Evolutionary conservation across 2,888 invertebrate species (phyloP).

Genomic region (Eupsilia transversa): DNA sequence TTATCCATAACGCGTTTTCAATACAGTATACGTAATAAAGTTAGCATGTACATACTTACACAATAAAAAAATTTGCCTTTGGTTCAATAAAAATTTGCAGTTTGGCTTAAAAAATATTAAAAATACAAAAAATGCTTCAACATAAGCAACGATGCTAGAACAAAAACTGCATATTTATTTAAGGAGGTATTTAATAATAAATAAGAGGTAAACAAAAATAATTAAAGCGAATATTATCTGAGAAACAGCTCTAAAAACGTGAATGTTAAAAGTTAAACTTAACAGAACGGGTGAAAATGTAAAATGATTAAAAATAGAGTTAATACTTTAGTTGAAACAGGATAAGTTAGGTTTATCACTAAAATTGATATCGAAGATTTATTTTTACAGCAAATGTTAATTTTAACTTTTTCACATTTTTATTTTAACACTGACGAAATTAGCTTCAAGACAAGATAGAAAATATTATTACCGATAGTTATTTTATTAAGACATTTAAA

Average conservation of each 20-base stretch:
- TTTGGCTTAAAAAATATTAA: too few species aligned
- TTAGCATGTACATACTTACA: conserved; percentile 64
- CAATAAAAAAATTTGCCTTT: conserved; percentile 27
- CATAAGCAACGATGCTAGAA: conserved; percentile 13
- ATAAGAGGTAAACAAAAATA: not conserved
- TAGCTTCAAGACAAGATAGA: conserved; percentile 21
- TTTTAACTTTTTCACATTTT: not conserved
- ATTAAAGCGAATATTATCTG: not conserved
- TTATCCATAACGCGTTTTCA: conserved; percentile 86
- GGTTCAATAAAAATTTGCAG: not conserved
- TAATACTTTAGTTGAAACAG: conserved; percentile 5
- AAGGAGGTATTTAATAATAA: conserved; percentile 14
- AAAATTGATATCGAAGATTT: conserved; percentile 10
- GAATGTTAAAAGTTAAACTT: conserved; percentile 13
- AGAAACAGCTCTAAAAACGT: not conserved
- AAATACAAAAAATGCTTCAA: not conserved
- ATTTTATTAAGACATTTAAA: conserved; percentile 38
- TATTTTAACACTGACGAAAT: conserved; percentile 31
- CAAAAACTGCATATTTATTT: conserved; percentile 30
- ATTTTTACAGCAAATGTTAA: conserved; percentile 15
- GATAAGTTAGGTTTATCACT: not conserved
- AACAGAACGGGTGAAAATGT: conserved; percentile 9
- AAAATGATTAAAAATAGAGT: conserved; percentile 1
- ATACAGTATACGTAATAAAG: conserved; percentile 75
- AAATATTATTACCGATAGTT: conserved; percentile 14